Evolutionary conservation across 2,113 vertebrate genomes (phyloP).

Genomic region (Spizaetus ornatus): DNA sequence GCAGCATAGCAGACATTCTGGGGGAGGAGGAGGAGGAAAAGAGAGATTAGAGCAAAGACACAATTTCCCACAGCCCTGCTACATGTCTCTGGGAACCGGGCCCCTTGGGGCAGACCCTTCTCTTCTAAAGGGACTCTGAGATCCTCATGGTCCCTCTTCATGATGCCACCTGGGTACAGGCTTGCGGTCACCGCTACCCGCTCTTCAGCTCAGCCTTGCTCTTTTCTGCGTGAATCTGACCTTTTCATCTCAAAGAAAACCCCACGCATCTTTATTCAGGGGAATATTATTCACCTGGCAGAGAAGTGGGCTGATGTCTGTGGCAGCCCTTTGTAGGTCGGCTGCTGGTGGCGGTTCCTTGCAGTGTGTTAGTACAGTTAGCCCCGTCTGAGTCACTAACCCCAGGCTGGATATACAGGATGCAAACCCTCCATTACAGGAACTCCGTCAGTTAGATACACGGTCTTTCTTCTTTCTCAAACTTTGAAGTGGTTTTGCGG

Average conservation of each 20-base stretch:
- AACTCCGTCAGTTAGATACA: not conserved
- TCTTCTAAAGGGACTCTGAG: not conserved
- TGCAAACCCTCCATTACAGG: not conserved
- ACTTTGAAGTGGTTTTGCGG: slow-evolving; percentile 34
- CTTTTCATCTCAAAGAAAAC: not conserved
- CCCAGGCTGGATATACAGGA: not conserved
- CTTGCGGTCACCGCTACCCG: not conserved
- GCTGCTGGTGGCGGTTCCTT: not conserved
- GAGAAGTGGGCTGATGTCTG: not conserved
- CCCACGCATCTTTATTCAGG: not conserved
- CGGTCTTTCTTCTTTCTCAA: not conserved
- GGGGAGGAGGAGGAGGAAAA: not conserved
- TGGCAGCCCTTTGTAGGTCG: not conserved
- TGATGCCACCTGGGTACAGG: not conserved
- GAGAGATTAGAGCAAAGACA: not conserved
- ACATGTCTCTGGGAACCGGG: not conserved
- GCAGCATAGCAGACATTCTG: fast-evolving
- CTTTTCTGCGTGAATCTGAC: fast-evolving
- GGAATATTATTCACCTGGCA: not conserved
- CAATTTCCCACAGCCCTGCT: not conserved
- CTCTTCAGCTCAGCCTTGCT: not conserved
- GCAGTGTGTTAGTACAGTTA: not conserved
- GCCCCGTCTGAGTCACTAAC: not conserved
- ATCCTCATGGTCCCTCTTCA: not conserved
- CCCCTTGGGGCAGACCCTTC: not conserved